phyloP scores from a whole-genome alignment of 2,113 vertebrate genomes.

The Thunnus maccoyii region DNA sequence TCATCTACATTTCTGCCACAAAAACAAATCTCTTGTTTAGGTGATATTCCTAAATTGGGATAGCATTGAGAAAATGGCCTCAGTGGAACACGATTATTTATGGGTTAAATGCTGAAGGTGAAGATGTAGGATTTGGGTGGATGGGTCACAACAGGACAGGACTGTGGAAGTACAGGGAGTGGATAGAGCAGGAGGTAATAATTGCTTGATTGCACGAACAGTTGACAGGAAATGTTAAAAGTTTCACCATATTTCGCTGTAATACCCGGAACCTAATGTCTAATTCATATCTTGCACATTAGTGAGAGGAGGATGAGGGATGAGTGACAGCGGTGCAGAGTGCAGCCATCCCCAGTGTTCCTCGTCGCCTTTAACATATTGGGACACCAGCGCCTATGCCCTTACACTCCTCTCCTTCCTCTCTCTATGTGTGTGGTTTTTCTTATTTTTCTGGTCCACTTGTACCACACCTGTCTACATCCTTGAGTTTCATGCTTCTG shows the following conservation, averaged over 20 bases:
- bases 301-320: slow-evolving; percentile 3
- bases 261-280: slow-evolving; percentile 38
- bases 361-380: neutral
- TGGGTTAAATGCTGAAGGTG: neutral
- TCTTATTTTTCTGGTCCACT: neutral
- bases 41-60: neutral
- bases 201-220: neutral
- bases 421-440: neutral
- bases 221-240: slow-evolving; percentile 42
- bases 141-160: neutral
- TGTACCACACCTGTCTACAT: neutral
- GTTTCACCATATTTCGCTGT: slow-evolving; percentile 18
- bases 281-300: slow-evolving; percentile 63
- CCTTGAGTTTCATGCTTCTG: neutral
- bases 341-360: neutral
- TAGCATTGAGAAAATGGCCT: neutral
- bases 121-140: neutral
- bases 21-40: neutral
- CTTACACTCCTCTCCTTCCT: neutral
- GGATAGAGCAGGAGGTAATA: neutral
- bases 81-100: neutral
- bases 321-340: neutral
- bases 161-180: neutral
- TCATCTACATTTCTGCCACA: too few relatives aligned
- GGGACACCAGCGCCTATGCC: neutral